Percentiles rank a stretch among this genome's conserved stretches.
Evolutionary conservation across 2,113 vertebrate genomes (phyloP).

Genomic region (Aphyosemion australe): DNA sequence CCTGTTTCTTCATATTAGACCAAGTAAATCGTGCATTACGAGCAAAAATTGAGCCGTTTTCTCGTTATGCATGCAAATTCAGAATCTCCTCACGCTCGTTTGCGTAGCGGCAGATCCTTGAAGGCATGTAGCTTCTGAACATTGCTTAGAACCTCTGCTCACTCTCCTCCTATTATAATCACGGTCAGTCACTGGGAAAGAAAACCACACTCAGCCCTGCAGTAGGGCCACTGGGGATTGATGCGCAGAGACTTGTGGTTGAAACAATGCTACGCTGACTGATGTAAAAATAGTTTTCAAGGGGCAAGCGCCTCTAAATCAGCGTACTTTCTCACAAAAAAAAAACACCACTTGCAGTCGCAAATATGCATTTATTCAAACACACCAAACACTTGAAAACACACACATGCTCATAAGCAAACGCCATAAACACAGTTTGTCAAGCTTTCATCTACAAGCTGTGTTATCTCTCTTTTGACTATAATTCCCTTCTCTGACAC

Average conservation of each 20-base stretch:
- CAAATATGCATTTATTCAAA: constrained; percentile 12
- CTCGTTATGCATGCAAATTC: constrained; percentile 25
- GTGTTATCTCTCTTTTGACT: constrained; percentile 43
- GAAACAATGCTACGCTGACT: constrained; percentile 66
- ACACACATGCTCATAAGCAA: neutral
- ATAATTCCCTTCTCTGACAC: constrained; percentile 64
- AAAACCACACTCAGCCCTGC: constrained; percentile 53
- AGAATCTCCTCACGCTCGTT: constrained; percentile 22
- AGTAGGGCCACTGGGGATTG: constrained; percentile 56
- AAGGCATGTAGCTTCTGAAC: constrained; percentile 56
- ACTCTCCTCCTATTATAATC: constrained; percentile 69
- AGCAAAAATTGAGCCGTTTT: constrained; percentile 8
- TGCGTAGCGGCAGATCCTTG: constrained; percentile 28
- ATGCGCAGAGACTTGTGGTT: constrained; percentile 71
- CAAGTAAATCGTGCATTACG: constrained; percentile 11
- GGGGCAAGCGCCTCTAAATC: constrained; percentile 42
- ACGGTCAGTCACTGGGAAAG: constrained; percentile 67
- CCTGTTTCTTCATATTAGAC: neutral
- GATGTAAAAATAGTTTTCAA: constrained; percentile 68
- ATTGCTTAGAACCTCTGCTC: constrained; percentile 62
- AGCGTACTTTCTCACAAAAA: constrained; percentile 60
- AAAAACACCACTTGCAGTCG: neutral
- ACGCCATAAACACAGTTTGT: constrained; percentile 25
- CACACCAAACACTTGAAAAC: constrained; percentile 5
- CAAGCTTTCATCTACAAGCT: constrained; percentile 42